A percentile compares a stretch with the other conserved stretches of the same genome.
These are phyloP conservation scores for Trichacis sp. DNA, from an alignment of 2,888 invertebrate genomes.

Conservation along the genomic window DNA sequence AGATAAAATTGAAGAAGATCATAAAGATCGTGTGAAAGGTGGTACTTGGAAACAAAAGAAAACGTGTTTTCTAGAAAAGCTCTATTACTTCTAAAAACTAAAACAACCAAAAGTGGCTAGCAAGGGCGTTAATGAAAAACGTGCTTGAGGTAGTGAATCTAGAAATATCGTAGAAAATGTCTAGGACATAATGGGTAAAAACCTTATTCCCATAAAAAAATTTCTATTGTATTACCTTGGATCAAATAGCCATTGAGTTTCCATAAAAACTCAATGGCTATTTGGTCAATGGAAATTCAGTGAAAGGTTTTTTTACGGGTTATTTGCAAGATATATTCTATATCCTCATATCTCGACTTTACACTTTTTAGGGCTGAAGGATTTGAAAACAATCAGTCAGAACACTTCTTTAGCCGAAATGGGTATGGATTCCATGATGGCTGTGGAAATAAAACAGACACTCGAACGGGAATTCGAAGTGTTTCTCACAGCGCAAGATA, in stretches of 20 bases:
- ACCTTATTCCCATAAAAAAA: not conserved
- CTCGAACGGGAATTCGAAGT: slow-evolving; percentile 91
- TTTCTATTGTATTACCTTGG: not conserved
- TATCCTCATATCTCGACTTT: no score
- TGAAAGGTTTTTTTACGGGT: no score
- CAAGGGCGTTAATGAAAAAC: slow-evolving; percentile 90
- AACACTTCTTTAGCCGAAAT: slow-evolving; percentile 86
- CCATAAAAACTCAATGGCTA: no score
- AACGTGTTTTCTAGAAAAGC: slow-evolving; percentile 81
- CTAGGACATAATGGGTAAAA: slow-evolving; percentile 71
- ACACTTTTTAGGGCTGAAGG: slow-evolving; percentile 58
- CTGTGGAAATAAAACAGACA: slow-evolving; percentile 94
- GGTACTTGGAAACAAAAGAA: slow-evolving; percentile 91
- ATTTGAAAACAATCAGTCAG: slow-evolving; percentile 76
- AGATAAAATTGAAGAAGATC: slow-evolving; percentile 78
- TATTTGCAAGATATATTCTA: not conserved
- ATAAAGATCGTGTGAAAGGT: slow-evolving; percentile 77
- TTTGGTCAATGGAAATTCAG: no score
- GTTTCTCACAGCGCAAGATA: slow-evolving; percentile 86
- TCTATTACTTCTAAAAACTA: slow-evolving; percentile 80
- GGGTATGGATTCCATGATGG: slow-evolving; percentile 98
- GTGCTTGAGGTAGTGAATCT: slow-evolving; percentile 73
- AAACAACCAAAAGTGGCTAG: slow-evolving; percentile 79
- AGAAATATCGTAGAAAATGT: slow-evolving; percentile 81
- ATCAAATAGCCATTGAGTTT: no score